Evolutionary conservation across 2,113 vertebrate genomes (phyloP).

Genomic region (Ceratotherium simum): DNA sequence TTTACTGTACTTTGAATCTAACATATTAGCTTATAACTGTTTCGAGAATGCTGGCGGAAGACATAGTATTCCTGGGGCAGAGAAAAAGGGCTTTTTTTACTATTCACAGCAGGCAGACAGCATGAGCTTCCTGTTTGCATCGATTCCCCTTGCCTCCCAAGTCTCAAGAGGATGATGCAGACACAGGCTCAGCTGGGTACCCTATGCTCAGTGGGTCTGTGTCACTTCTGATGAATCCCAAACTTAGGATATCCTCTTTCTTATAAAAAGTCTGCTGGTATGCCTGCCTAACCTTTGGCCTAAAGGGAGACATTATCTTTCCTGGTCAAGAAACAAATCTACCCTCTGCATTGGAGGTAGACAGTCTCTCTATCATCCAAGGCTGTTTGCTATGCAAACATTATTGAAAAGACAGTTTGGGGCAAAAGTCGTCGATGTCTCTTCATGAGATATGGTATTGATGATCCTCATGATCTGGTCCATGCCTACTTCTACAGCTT

Average conservation of each 20-base stretch:
- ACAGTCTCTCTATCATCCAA: not conserved
- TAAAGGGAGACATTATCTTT: too few species aligned
- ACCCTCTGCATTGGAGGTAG: not conserved
- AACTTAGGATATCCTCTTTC: not conserved
- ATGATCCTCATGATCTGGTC: not conserved
- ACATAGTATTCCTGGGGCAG: not conserved
- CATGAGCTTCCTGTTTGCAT: not conserved
- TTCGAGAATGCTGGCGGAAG: not conserved
- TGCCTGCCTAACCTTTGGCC: too few species aligned
- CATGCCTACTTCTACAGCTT: not conserved
- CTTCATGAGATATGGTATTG: not conserved
- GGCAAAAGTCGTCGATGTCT: not conserved
- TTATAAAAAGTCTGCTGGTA: too few species aligned
- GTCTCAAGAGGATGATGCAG: too few species aligned
- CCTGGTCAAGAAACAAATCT: not conserved
- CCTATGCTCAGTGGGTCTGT: accelerated
- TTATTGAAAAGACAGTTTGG: not conserved
- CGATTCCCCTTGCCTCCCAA: not conserved
- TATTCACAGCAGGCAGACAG: not conserved
- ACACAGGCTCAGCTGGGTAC: not conserved
- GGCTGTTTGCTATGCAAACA: not conserved
- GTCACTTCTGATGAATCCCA: not conserved
- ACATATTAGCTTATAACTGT: not conserved
- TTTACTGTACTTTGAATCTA: not conserved
- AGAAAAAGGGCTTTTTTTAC: not conserved